These are phyloP conservation scores for Melospiza georgiana DNA, from an alignment of 2,113 vertebrate genomes.

Conservation along the genomic window DNA sequence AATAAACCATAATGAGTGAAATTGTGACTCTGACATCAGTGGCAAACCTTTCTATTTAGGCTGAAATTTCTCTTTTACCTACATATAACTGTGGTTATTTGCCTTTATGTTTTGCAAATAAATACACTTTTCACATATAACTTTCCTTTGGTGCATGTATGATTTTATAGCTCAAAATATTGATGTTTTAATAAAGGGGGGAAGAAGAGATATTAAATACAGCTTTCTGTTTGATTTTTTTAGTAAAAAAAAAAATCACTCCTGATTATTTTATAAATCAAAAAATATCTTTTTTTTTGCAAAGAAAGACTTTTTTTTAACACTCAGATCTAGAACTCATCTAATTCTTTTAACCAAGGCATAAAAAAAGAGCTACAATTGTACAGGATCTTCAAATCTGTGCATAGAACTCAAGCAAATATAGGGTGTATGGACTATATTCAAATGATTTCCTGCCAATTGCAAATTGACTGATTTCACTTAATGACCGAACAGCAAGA, in stretches of 20 bases:
- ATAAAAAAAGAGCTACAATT: background rate
- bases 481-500: background rate
- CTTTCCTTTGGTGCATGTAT: background rate
- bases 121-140: background rate
- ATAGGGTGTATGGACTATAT: accelerated
- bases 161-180: background rate
- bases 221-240: background rate
- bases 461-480: background rate
- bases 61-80: background rate
- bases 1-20: background rate
- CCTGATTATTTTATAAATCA: background rate
- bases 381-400: background rate
- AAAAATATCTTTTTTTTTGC: background rate
- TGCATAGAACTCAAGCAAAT: background rate
- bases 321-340: background rate
- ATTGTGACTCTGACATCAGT: background rate
- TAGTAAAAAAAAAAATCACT: background rate
- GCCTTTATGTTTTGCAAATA: background rate
- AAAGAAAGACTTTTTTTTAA: background rate
- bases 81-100: background rate
- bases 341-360: background rate
- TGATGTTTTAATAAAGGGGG: background rate
- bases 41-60: accelerated
- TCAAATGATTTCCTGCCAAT: background rate
- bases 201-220: background rate